Base-by-base conservation (phyloP, 2,888 invertebrate genomes). In the Cheilosia vulpina region DNA sequence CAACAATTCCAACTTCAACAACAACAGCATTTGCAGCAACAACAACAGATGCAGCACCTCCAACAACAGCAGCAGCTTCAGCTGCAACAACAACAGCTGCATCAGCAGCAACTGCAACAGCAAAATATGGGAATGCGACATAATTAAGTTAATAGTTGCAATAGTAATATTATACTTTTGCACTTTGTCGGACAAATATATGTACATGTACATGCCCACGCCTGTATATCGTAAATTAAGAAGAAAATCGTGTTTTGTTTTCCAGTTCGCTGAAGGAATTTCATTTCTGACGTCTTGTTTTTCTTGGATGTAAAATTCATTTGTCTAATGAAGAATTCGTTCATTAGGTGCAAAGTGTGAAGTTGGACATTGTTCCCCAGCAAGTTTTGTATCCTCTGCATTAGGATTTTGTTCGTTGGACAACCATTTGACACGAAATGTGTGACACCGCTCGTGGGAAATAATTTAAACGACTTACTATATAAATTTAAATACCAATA, bases 121-220 rank as follows among this genome's bases (percentile, higher is more conserved):
- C 87, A 90, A 87, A 90, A 88, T 41, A 89, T 90, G 89, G 89
- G 89, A 79, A 90, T 90, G 89, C 89, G 91, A 9, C 90, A 90
- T 82, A 89, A 89, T 41, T 71, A 65, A 53, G 11, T 13, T 17
- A 9, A 43, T 2, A 13, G 9, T 3, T 1, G 24, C 7, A 7
- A 21, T 19, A 15, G 13, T 13, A 38, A 3, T 13, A 31, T 53
- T 7, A 43, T 7, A 43, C 43, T 73, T 43, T 55, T 24, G 24
- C 41, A 41, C 13, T 38, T 24, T 72, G 19, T 62, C 52, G 15
- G 13, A 60, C 60, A 27, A 53, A 53, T 31, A 13, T 38, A 38
- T 38, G 34, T 34, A 34, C 3, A 3, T 21, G 27, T 53, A 62
- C 24, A 34, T 34, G 38, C 13, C 4, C 1, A 38, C 38, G 38